Base-by-base conservation (phyloP, 2,113 vertebrate genomes). In the Neoarius graeffei region DNA sequence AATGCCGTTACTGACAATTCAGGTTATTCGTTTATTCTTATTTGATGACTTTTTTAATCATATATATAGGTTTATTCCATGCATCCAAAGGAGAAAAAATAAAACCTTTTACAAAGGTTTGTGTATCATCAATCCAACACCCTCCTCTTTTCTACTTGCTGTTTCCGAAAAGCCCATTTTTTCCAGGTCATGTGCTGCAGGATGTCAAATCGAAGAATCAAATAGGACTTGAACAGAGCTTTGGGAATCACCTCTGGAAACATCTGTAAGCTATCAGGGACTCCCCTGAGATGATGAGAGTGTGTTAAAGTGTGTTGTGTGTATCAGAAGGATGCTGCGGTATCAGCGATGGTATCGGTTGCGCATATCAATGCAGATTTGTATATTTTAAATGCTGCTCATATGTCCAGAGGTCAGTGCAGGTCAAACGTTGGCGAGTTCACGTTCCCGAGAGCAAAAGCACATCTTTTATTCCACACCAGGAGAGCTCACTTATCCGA, bases 381-480 rank as follows among this genome's bases (percentile, higher is more conserved):
- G 57, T 11, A 14, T 69, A 69, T 60, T 85, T 85, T 76, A 82
- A 87, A 74, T 60, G 77, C 23, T 17, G 30, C 59, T 82, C 56
- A 6, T 50, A n/a, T 88, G 69, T 42, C n/a, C 20, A 30, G 67
- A 20, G 81, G 67, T n/a, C 15, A 48, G 25, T 13, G 13, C 50
- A 56, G 83, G 89, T 88, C 85, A 62, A 77, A 86, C 27, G 86
- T 90, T 86, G 89, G 86, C 83, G 86, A 62, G 64, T 25, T 71
- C 54, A 62, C 23, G 89, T 85, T 90, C 86, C 83, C 57, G 57
- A 69, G 86, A 83, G 73, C 81, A 1, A 54, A 59, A 83, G 15
- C 11, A 57, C 20, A 54, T 52, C 69, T 86, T 90, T 88, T 85
- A 90, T 83, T 86, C 35, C 15, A 79, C 8, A 25, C 14, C 52